Evolutionary conservation across 2,113 vertebrate species (phyloP), one percentile per base, ranked within the genome.

Genomic region (Agapornis roseicollis): DNA sequence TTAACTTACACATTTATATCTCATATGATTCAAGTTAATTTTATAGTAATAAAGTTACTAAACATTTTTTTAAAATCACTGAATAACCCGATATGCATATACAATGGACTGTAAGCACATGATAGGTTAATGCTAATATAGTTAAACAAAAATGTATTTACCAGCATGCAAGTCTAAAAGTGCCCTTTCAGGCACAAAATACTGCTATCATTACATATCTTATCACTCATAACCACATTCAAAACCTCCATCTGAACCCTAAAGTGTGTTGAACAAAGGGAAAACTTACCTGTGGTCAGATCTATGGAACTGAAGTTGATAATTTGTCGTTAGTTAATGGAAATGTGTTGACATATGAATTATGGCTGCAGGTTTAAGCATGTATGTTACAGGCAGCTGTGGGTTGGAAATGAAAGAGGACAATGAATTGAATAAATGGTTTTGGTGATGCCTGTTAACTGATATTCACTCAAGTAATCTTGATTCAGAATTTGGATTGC

Each of bases 251-350:
- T 52, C 53, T 82, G 78, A 95, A 15, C 49, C 88, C 56, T 44
- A 18, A 78, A 69, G 10, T 46, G 10, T 74, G 22, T 68, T 78
- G 55, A 78, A 93, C 8, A 70, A 81, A 94, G 19, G 50, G 68
- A 71, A 94, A 96, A 84, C 6, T 88, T 84, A 88, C 24, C 65
- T 90, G 31, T 76, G 72, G 35, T 79, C 65, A 95, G 77, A 71
- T 4, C 23, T 76, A 37, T 17, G 60, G 79, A 89, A 47, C 16
- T 41, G 69, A 78, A 68, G 50, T 69, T 64, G 31, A 41, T 80
- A 95, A 94, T 90, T 77, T 64, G 42, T 65, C 64, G 47, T 94
- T 79, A 86, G 90, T 65, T 93, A 96, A 93, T 90, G 37, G 69
- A 84, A 94, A 92, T 65, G 80, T 79, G 83, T 52, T 95, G 92